Evolutionary conservation across 2,113 vertebrate species (phyloP), one percentile per base, ranked within the genome.

Genomic region (Lampris megalopsis): DNA sequence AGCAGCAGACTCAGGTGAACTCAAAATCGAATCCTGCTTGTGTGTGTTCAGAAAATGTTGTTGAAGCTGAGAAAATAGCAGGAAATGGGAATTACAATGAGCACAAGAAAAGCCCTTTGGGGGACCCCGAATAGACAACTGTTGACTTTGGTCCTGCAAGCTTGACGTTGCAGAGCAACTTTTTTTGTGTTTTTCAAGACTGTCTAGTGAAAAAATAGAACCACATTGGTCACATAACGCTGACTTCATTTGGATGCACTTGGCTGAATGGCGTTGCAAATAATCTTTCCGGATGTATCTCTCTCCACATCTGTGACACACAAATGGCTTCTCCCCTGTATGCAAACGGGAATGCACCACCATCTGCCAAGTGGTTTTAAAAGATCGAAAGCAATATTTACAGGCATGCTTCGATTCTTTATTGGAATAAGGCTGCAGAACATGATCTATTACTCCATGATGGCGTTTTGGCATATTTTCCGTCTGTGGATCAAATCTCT

Each of bases 41-140:
- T 95, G 94, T 6, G 79, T 77, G 58, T 74, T 84, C 70, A 94
- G 81, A 73, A 94, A 91, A 84, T 95, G 94, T 35, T 94, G 92
- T 67, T 95, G 94, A 8, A 95, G 93, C 54, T 94, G 91, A 11
- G 94, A 94, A 81, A 95, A 95, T 3, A 95, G 80, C 74, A 94
- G 76, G 86, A 95, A 95, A 1, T 80, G 88, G 1, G 86, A 88
- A 86, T 72, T 88, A 58, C 94, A 95, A 68, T 89, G 90, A 52
- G 91, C 90, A 88, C 94, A 95, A 4, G 94, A 93, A 86, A 94
- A 95, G 11, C 87, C 90, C 62, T 90, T 92, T 57, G 63, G 78
- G 77, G 73, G 67, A 13, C 49, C 75, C 65, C 61, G 56, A 61
- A 69, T 6, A 1, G 13, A n/a, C 54, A 67, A 50, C 54, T 71